These are phyloP conservation scores for Erpobdella octoculata DNA, from an alignment of 2,888 invertebrate species.

Conservation along the genomic window DNA sequence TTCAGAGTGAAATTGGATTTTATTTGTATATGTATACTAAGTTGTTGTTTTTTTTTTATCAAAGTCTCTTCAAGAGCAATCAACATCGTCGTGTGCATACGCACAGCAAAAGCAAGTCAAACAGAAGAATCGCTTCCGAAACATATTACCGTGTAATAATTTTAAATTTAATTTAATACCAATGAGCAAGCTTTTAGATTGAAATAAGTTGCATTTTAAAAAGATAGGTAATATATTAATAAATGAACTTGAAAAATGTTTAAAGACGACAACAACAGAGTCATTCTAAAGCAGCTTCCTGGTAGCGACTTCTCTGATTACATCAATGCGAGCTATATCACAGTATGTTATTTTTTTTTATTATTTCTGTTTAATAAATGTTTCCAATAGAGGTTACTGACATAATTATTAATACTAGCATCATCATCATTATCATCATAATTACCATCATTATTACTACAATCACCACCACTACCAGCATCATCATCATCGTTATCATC, in stretches of 20 bases:
- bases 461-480: too few relatives aligned
- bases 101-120: constrained; percentile 2
- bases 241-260: not conserved
- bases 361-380: not conserved
- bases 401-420: not conserved
- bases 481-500: too few relatives aligned
- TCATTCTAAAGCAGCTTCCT: constrained; percentile 57
- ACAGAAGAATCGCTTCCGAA: not conserved
- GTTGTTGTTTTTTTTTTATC: too few relatives aligned
- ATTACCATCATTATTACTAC: not conserved
- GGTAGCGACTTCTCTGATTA: constrained; percentile 62
- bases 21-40: too few relatives aligned
- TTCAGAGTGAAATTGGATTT: too few relatives aligned
- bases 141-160: not conserved
- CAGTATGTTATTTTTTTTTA: constrained; percentile 54
- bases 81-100: too few relatives aligned
- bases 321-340: constrained; percentile 68
- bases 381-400: not conserved
- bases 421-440: not conserved
- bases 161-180: not conserved
- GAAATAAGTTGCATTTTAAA: too few relatives aligned
- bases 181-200: too few relatives aligned
- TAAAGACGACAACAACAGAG: constrained; percentile 62
- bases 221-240: not conserved
- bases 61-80: too few relatives aligned